Percentiles rank a stretch among this genome's conserved stretches.
Conservation (phyloP, 1,140 invertebrate genomes). For the Tachypleus tridentatus region DNA sequence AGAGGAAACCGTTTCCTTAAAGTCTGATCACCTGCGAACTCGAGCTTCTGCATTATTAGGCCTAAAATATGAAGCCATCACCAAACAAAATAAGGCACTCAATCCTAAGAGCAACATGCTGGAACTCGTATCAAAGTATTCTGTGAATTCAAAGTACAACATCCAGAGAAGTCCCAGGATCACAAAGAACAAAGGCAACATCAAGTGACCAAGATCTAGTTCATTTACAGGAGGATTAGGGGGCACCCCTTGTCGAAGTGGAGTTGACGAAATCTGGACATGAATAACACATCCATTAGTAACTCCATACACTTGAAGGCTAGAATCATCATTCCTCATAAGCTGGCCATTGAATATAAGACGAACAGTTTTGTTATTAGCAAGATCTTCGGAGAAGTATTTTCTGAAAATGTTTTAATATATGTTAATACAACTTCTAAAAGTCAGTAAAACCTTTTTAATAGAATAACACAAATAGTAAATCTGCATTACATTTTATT, state of each 20-base stretch:
- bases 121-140: constrained; percentile 49
- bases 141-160: constrained; percentile 46
- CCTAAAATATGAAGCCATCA: too few relatives aligned
- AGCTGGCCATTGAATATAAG: constrained; percentile 80
- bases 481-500: too few relatives aligned
- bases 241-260: constrained; percentile 29
- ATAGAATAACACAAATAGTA: too few relatives aligned
- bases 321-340: constrained; percentile 53
- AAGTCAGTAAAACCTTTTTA: too few relatives aligned
- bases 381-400: constrained; percentile 65
- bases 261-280: constrained; percentile 48
- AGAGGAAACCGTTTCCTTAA: too few relatives aligned
- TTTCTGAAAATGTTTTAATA: constrained; percentile 42
- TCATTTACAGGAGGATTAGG: constrained; percentile 39
- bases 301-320: constrained; percentile 61
- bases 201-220: constrained; percentile 26
- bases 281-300: constrained; percentile 78
- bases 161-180: constrained; percentile 35
- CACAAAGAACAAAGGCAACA: constrained; percentile 34
- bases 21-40: too few relatives aligned
- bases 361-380: constrained; percentile 59
- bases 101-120: constrained; percentile 46
- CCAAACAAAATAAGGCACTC: constrained; percentile 29
- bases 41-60: too few relatives aligned
- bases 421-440: too few relatives aligned